phyloP scores from a whole-genome alignment of 35 echinoderm and acorn worm species.

The Chiridota heheva region DNA sequence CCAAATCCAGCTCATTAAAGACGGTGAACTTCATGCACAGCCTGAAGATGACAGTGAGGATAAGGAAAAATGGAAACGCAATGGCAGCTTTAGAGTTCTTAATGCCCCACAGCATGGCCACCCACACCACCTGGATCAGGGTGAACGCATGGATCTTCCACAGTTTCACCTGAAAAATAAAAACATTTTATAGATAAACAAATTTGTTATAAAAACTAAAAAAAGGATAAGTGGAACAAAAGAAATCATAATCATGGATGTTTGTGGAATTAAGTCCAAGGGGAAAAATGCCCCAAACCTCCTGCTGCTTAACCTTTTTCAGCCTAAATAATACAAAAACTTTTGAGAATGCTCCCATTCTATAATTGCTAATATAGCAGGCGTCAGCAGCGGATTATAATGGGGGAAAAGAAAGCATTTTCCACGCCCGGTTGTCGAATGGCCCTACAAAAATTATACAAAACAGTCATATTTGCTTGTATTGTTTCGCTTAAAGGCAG shows the following conservation, averaged over 20 bases:
- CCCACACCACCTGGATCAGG: constrained; percentile 71
- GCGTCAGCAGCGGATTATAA: no score
- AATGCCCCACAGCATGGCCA: constrained; percentile 67
- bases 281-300: neutral
- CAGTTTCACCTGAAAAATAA: constrained; percentile 67
- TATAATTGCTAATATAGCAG: no score
- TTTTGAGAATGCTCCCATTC: no score
- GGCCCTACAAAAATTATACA: no score
- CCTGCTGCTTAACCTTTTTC: neutral
- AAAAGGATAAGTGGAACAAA: neutral
- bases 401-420: no score
- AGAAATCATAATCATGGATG: no score
- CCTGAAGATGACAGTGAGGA: constrained; percentile 75
- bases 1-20: constrained; percentile 69
- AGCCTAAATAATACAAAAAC: no score
- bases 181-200: neutral
- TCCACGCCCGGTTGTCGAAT: no score
- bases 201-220: neutral
- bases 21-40: constrained; percentile 51
- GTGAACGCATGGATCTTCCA: constrained; percentile 93
- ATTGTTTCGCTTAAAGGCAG: no score
- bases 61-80: constrained; percentile 88
- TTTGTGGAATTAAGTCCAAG: no score
- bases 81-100: constrained; percentile 80
- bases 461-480: no score